These are phyloP conservation scores for Heterodera schachtii DNA, from an alignment of 1,140 invertebrate genomes.

Conservation along the genomic window DNA sequence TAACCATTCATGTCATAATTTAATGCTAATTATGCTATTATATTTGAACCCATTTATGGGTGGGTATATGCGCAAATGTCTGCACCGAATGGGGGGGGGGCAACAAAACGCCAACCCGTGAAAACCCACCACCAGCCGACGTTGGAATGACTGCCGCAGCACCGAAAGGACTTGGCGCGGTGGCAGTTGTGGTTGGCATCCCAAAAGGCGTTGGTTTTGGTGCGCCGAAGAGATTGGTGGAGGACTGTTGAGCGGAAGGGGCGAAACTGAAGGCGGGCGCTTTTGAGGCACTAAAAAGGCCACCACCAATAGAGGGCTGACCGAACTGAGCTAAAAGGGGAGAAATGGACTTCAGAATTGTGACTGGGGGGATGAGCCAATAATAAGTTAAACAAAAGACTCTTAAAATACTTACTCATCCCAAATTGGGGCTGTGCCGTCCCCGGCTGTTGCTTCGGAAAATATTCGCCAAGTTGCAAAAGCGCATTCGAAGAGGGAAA, in stretches of 20 bases:
- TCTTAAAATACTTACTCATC: neutral
- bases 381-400: neutral
- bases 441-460: conserved; percentile 18
- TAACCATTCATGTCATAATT: no score
- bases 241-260: neutral
- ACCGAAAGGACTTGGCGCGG: conserved; percentile 5
- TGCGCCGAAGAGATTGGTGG: neutral
- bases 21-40: no score
- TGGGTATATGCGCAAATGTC: no score
- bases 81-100: no score
- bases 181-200: conserved; percentile 10
- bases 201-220: conserved; percentile 5
- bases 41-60: no score
- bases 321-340: conserved; percentile 17
- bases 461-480: conserved; percentile 25
- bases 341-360: neutral
- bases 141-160: neutral
- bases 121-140: neutral
- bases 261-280: neutral
- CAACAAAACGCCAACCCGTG: no score
- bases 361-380: neutral
- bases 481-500: conserved; percentile 30
- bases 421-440: conserved; percentile 27
- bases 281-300: neutral
- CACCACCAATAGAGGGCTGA: neutral